Percentiles rank a stretch among this genome's conserved stretches.
phyloP scores from a whole-genome alignment of 37 sponge, comb jelly and placozoan genomes.

The Axinella damicornis region DNA sequence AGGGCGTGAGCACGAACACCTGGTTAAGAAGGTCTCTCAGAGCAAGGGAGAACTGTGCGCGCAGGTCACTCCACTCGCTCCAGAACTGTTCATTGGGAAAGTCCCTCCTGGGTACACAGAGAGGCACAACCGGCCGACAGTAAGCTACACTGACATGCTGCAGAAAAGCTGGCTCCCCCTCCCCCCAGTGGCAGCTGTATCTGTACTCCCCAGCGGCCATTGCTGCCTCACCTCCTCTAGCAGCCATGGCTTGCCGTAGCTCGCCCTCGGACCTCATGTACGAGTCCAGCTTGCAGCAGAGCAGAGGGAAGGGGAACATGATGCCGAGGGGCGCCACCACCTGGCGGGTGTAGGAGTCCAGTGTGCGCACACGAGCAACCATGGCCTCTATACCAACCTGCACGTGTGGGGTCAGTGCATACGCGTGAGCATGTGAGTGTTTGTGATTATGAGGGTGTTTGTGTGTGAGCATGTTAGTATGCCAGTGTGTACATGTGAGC shows the following conservation, averaged over 20 bases:
- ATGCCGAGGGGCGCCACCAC: conserved; percentile 78
- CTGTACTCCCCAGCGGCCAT: too few relatives aligned
- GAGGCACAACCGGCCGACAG: too few relatives aligned
- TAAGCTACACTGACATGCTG: too few relatives aligned
- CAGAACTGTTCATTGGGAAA: conserved; percentile 68
- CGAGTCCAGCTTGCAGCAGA: conserved; percentile 77
- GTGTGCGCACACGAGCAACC: conserved; percentile 10
- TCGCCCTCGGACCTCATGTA: conserved; percentile 53
- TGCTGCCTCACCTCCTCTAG: background rate
- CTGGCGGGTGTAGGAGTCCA: conserved; percentile 40
- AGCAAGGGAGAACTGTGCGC: conserved; percentile 21
- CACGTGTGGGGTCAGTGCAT: background rate
- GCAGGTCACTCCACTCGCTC: conserved; percentile 59
- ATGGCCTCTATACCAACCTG: conserved; percentile 69
- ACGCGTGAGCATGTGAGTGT: too few relatives aligned
- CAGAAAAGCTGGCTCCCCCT: too few relatives aligned
- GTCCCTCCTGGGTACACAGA: too few relatives aligned
- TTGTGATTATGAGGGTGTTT: too few relatives aligned
- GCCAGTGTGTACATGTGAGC: too few relatives aligned
- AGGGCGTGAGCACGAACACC: conserved; percentile 69
- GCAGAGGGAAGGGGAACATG: conserved; percentile 78
- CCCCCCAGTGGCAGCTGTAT: too few relatives aligned
- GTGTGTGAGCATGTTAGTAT: too few relatives aligned
- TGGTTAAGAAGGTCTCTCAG: conserved; percentile 75
- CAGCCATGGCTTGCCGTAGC: background rate